Base-by-base conservation (phyloP, 2,888 invertebrate species). In the Neoascia interrupta region DNA sequence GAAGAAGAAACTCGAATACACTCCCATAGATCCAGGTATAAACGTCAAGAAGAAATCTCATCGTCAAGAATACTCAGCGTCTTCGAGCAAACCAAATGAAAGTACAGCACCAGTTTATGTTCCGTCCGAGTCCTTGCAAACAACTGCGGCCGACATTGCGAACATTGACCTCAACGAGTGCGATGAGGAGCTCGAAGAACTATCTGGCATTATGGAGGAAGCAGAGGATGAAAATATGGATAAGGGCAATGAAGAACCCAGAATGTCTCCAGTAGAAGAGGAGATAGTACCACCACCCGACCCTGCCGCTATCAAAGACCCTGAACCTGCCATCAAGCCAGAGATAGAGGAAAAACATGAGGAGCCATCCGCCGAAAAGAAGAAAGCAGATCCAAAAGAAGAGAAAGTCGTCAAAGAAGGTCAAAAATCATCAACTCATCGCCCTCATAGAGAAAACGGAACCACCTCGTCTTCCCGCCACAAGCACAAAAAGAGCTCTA, bases 21-120 rank as follows among this genome's bases (percentile, higher is more conserved):
- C 87, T 54, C 88, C 89, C 0, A 87, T 86, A n/a, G 86, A 88
- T 45, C 88, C 88, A 3, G 87, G 83, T 6, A 82, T 88, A 1
- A 85, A 87, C 83, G 86, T 87, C 1, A 85, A 84, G 1, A 43
- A 85, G 74, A 61, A 84, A 81, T n/a, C n/a, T n/a, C n/a, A n/a
- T n/a, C n/a, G n/a, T n/a, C n/a, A n/a, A n/a, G n/a, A n/a, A n/a
- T n/a, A n/a, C n/a, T n/a, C n/a, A n/a, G n/a, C n/a, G n/a, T 45
- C 68, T 16, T 8, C 61, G 8, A 39, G 36, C 63, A 47, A 56
- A 47, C 8, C 60, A 1, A 23, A 47, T 1, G 72, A 76, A n/a
- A 60, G 49, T 5, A 54, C 31, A 13, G 86, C 83, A 0, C 88
- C 88, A 1, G 84, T 85, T n/a, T 88, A 88, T 82, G 86, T 88